Percentiles rank a stretch among this genome's conserved stretches.
Evolutionary conservation across 2,113 vertebrate species (phyloP).

Genomic region (Merops nubicus): DNA sequence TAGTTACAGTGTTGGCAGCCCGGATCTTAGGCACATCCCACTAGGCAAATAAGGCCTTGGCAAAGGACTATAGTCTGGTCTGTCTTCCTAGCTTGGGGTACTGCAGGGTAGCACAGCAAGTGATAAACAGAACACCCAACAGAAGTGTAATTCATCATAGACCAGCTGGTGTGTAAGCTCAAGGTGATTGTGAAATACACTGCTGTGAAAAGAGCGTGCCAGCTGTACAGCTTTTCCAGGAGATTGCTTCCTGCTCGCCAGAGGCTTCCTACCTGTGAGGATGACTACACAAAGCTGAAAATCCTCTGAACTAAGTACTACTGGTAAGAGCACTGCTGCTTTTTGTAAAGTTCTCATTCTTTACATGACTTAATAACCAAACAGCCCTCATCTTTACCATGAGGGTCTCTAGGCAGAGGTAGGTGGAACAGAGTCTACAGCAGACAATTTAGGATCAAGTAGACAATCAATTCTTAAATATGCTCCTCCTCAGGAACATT

Average conservation of each 20-base stretch:
- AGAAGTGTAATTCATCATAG: not conserved
- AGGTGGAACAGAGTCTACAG: not conserved
- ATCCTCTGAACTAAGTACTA: not conserved
- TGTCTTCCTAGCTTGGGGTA: not conserved
- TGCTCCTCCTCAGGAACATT: not conserved
- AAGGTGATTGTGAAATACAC: not conserved
- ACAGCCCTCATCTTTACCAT: not conserved
- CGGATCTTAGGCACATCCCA: accelerated
- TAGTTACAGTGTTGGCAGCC: not conserved
- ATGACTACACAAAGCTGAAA: not conserved
- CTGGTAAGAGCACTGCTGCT: not conserved
- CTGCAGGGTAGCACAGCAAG: accelerated
- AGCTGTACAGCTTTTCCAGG: not conserved
- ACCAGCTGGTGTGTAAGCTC: not conserved
- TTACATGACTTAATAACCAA: not conserved
- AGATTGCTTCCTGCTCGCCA: not conserved
- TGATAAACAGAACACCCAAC: not conserved
- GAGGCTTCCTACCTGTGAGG: not conserved
- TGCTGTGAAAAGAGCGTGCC: not conserved
- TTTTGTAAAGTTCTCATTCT: not conserved
- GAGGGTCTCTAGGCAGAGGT: not conserved
- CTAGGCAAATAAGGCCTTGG: not conserved
- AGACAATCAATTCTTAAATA: not conserved
- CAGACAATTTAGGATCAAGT: no score
- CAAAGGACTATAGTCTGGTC: not conserved